Evolutionary conservation across 2,797 vertebrate genomes (phyloP).

Genomic region (Coendou prehensilis): DNA sequence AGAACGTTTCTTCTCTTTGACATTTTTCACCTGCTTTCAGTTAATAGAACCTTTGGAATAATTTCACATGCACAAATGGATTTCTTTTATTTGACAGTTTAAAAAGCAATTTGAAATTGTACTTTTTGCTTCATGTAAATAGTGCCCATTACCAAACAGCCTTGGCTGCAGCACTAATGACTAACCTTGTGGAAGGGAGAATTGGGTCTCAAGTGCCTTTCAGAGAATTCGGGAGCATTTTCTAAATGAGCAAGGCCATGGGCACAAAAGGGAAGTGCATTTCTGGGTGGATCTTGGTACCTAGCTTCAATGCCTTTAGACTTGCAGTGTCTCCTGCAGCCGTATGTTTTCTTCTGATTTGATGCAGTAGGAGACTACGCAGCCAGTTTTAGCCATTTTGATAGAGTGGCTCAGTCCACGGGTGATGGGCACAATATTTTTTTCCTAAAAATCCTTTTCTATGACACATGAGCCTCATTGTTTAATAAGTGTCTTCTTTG

Average conservation of each 20-base stretch:
- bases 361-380: neutral
- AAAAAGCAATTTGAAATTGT: conserved; percentile 76
- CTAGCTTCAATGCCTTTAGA: neutral
- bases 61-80: conserved; percentile 75
- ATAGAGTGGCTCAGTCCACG: neutral
- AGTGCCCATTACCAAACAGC: conserved; percentile 56
- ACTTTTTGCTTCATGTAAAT: conserved; percentile 78
- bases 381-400: neutral
- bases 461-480: neutral
- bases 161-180: neutral
- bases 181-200: conserved; percentile 22
- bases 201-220: conserved; percentile 57
- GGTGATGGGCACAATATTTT: neutral
- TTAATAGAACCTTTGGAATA: conserved; percentile 66
- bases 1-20: neutral
- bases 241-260: neutral
- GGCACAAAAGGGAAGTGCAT: neutral
- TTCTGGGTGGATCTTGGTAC: neutral
- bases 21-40: conserved; percentile 65
- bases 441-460: conserved; percentile 28
- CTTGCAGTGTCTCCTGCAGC: neutral
- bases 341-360: neutral
- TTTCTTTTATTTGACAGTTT: conserved; percentile 78
- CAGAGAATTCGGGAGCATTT: conserved; percentile 21
- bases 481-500: neutral